Evolutionary conservation across 2,113 vertebrate species (phyloP).

Genomic region (Corapipo altera): DNA sequence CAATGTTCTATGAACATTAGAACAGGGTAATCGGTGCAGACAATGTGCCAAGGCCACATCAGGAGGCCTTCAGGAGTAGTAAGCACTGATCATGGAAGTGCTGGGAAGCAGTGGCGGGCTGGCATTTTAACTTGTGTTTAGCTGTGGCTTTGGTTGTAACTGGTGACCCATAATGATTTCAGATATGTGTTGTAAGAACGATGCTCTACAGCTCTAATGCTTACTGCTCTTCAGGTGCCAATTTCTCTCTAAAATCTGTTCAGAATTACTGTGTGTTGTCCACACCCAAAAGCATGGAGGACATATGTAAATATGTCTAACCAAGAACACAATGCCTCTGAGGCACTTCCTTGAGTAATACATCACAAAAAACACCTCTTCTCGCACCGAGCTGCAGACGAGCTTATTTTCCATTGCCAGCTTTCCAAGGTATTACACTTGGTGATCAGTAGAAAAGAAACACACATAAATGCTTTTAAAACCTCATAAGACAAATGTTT

Average conservation of each 20-base stretch:
- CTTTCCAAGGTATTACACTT: not conserved
- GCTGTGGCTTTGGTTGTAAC: not conserved
- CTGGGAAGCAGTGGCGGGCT: not conserved
- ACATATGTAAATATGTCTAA: not conserved
- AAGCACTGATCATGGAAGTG: not conserved
- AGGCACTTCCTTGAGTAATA: not conserved
- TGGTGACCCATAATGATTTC: not conserved
- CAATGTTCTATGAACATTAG: not conserved
- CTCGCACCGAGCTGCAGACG: not conserved
- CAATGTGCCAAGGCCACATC: not conserved
- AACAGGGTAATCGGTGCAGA: fast-evolving
- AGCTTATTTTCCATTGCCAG: not conserved
- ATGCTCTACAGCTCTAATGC: not conserved
- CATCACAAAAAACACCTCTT: not conserved
- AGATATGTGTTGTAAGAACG: fast-evolving
- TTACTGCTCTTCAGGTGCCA: not conserved
- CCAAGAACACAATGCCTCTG: not conserved
- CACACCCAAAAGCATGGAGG: not conserved
- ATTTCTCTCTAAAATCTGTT: not conserved
- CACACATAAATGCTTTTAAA: not conserved
- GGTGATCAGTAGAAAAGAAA: not conserved
- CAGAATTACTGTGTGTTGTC: not conserved
- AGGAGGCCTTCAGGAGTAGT: not conserved
- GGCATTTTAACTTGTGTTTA: fast-evolving
- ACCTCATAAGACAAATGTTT: not conserved